A percentile compares a stretch with the other conserved stretches of the same genome.
phyloP scores from a whole-genome alignment of 2,888 invertebrate genomes.

The Epicampocera succincta region DNA sequence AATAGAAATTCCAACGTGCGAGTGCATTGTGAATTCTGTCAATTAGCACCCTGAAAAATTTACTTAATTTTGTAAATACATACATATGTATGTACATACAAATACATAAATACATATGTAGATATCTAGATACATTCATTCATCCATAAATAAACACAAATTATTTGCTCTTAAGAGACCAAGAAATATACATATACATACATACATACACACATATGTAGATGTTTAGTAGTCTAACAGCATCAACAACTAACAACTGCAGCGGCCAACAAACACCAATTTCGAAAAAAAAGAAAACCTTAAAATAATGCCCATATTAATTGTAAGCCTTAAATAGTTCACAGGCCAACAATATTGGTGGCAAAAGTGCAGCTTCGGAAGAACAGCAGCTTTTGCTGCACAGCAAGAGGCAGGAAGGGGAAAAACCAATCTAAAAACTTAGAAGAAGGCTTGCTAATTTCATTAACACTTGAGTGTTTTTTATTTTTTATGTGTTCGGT shows the following conservation, averaged over 20 bases:
- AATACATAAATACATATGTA: background rate
- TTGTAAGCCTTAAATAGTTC: constrained; percentile 27
- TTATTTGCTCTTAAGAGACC: constrained; percentile 60
- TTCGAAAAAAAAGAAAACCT: constrained; percentile 36
- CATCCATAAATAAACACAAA: constrained; percentile 40
- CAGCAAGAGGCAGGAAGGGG: background rate
- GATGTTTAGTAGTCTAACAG: too few relatives aligned
- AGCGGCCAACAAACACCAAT: constrained; percentile 29
- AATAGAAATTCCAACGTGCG: constrained; percentile 68
- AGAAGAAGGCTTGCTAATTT: constrained; percentile 67
- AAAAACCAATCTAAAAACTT: background rate
- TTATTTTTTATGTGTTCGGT: constrained; percentile 57
- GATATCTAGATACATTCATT: background rate
- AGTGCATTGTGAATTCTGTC: constrained; percentile 68
- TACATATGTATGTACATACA: background rate
- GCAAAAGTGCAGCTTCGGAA: constrained; percentile 38
- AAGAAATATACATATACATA: constrained; percentile 46
- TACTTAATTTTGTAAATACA: constrained; percentile 38
- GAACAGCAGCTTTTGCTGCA: background rate
- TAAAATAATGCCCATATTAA: constrained; percentile 30
- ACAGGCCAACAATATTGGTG: constrained; percentile 19
- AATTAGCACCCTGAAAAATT: constrained; percentile 66
- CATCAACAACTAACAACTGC: constrained; percentile 1
- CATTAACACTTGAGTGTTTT: constrained; percentile 66
- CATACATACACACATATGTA: too few relatives aligned